Base-by-base conservation (phyloP, 2,888 invertebrate species). In the Xiphydria camelus region DNA sequence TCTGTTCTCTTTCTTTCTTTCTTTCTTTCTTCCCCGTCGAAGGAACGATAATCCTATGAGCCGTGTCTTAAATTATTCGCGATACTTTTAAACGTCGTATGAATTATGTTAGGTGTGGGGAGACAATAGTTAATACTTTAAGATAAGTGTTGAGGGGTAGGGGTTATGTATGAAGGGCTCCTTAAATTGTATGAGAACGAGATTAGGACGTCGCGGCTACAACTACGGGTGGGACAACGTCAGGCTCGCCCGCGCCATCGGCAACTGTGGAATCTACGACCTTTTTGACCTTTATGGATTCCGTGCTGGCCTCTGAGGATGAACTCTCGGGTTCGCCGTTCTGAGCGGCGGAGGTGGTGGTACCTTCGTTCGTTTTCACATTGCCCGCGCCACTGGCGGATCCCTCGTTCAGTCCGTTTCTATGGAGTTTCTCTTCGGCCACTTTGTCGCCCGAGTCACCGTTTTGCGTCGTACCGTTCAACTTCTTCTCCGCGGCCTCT, bases 121-220 rank as follows among this genome's bases (percentile, higher is more conserved):
- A 31, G 42, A 41, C 57, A 58, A 64, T 62, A 55, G 60, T 66
- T 67, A 64, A 66, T 68, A 66, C 55, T 65, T 62, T 63, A 57
- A 59, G 66, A 69, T 71, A 70, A 72, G 66, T 70, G 67, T 66
- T 66, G 57, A 65, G 59, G 62, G 57, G 41, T 57, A 57, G 63
- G 67, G 65, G 55, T 66, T 66, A 65, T 66, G 70, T 64, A 69
- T 66, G 64, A 62, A 62, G 65, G 60, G 56, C 55, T 62, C 50
- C 51, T 49, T 64, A 63, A 64, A 59, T 55, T 56, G 59, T 63
- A 59, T 61, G 41, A 57, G 61, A 53, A 59, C 54, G 62, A 62
- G 62, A 72, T 75, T 75, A 75, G 62, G 75, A 75, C 63, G 73
- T 74, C 55, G 75, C 75, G 42, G 69, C 71, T 46, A 72, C 72